phyloP scores from a whole-genome alignment of 1,140 invertebrate species.

The Drosophila ambigua region DNA sequence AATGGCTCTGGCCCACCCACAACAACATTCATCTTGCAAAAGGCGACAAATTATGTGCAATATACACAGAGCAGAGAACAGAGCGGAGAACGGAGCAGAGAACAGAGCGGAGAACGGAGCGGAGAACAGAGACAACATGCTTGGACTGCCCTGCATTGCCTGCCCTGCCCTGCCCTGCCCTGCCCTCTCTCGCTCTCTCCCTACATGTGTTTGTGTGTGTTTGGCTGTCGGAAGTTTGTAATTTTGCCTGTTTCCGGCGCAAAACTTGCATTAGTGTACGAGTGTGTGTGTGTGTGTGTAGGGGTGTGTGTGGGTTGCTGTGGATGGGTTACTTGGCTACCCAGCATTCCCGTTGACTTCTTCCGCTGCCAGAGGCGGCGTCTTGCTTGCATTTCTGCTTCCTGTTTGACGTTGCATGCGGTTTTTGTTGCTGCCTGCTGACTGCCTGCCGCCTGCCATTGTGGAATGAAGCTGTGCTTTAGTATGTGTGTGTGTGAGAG shows the following conservation, averaged over 20 bases:
- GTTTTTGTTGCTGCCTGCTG: conserved; percentile 51
- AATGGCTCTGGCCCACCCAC: conserved; percentile 58
- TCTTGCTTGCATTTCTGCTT: conserved; percentile 79
- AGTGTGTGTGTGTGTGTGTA: conserved; percentile 22
- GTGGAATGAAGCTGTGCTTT: conserved; percentile 20
- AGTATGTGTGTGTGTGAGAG: background rate
- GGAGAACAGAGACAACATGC: conserved; percentile 51
- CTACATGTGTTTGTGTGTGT: conserved; percentile 51
- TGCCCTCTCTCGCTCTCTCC: background rate
- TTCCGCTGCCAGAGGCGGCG: conserved; percentile 79
- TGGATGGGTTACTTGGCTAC: conserved; percentile 21
- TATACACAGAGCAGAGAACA: conserved; percentile 55
- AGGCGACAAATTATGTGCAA: conserved; percentile 81
- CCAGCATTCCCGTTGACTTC: conserved; percentile 72
- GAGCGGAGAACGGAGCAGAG: conserved; percentile 8
- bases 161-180: background rate
- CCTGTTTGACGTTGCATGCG: conserved; percentile 72
- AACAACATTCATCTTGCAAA: conserved; percentile 81
- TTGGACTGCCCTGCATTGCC: conserved; percentile 10
- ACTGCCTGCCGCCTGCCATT: conserved; percentile 26
- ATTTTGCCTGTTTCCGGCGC: conserved; percentile 82
- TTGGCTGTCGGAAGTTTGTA: conserved; percentile 82
- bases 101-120: conserved; percentile 7
- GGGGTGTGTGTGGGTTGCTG: conserved; percentile 17
- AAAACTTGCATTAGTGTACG: conserved; percentile 79